A percentile compares a stretch with the other conserved stretches of the same genome.
phyloP scores from a whole-genome alignment of 1,140 invertebrate genomes.

The Mesaphorura yosii region DNA sequence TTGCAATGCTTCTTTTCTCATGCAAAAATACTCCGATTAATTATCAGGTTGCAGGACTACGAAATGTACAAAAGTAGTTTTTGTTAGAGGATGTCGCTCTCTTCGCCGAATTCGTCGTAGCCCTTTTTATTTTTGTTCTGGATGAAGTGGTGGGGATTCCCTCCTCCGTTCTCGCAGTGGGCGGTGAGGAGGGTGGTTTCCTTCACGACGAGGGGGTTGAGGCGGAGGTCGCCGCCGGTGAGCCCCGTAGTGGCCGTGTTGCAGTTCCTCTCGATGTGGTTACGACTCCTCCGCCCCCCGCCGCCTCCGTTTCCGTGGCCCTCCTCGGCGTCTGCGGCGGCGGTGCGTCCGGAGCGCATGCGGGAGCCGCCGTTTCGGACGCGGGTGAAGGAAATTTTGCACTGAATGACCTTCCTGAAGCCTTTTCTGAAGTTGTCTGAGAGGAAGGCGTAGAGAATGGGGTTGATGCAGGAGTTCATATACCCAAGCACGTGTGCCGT shows the following conservation, averaged over 20 bases:
- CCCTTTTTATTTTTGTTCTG: too few species aligned
- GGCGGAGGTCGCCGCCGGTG: background rate
- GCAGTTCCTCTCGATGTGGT: background rate
- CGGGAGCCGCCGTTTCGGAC: conserved; percentile 33
- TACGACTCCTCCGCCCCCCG: background rate
- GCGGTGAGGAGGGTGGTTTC: conserved; percentile 25
- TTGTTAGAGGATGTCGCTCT: conserved; percentile 9
- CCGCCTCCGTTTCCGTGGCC: conserved; percentile 1
- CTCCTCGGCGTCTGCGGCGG: background rate
- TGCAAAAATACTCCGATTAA: background rate
- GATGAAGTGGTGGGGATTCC: too few species aligned
- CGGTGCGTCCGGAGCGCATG: conserved; percentile 31
- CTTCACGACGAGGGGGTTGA: background rate
- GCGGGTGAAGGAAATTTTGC: conserved; percentile 31
- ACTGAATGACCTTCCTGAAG: conserved; percentile 57
- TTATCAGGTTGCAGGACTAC: background rate
- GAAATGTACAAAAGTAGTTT: background rate
- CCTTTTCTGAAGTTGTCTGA: conserved; percentile 77
- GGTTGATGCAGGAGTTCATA: conserved; percentile 89
- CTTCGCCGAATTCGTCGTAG: background rate
- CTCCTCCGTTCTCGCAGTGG: conserved; percentile 24
- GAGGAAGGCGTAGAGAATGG: conserved; percentile 85
- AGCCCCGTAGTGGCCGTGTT: background rate
- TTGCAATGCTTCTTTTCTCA: background rate
- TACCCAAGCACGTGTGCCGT: conserved; percentile 83